Base-by-base conservation (phyloP, 2,113 vertebrate species). In the Cavia porcellus region DNA sequence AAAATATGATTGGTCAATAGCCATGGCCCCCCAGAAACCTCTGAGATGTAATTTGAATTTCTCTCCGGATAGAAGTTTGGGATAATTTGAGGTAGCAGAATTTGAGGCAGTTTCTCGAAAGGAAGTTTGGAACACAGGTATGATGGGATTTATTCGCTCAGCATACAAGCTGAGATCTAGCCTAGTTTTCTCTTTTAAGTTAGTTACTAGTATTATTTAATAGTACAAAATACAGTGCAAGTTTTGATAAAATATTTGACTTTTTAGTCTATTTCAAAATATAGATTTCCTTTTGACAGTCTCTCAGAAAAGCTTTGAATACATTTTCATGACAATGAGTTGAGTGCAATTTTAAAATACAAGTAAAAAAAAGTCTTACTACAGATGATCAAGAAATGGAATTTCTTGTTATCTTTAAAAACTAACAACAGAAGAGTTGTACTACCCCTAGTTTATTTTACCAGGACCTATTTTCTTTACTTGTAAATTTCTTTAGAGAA, bases 281-380 rank as follows among this genome's bases (percentile, higher is more conserved):
- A 42, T 0, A 20, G 13, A 85, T 92, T 86, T 82, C 35, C 88
- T 87, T 19, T 24, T 45, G 42, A 85, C 61, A 47, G 1, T 64
- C 72, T 81, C 22, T 93, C 35, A 35, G 85, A 35, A 61, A 88
- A 81, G 25, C 45, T 94, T 92, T 68, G 38, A 59, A 50, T 91
- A 64, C 12, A 47, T 82, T 91, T 52, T 70, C 55, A 22, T 61
- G 61, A 96, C 64, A 93, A 86, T 12, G 55, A 70, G 10, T 66
- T 86, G 93, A 91, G 74, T 64, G 59, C 92, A 92, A 90, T 68
- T 80, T 94, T 61, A n/a, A 96, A 94, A 95, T 70, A 20, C 55
- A 83, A 86, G 24, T 74, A 45, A 94, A 84, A 59, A 59, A 89
- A 86, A 61, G 22, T 47, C 47, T 62, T 62, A 38, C 24, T 3